Conservation (phyloP, 2,113 vertebrate genomes). For the Cranoglanis bouderius region DNA sequence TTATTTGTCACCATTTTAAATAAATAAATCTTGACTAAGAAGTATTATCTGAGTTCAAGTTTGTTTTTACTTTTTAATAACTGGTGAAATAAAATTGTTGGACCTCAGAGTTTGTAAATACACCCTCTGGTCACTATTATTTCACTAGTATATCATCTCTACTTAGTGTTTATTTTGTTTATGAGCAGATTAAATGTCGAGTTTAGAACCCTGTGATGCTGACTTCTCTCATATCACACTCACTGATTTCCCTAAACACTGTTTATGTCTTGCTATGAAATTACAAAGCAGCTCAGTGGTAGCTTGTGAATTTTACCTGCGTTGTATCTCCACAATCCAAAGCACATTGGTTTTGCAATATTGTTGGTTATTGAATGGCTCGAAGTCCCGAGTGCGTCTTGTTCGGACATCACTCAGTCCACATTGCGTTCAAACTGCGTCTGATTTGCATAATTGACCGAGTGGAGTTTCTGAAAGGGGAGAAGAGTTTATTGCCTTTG, state of each 20-base stretch:
- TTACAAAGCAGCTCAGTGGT: slow-evolving; percentile 5
- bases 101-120: neutral
- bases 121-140: neutral
- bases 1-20: neutral
- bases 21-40: neutral
- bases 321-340: neutral
- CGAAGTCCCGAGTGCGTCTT: neutral
- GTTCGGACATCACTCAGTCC: slow-evolving; percentile 4
- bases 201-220: neutral
- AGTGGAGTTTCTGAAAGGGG: neutral
- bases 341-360: neutral
- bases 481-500: neutral
- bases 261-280: slow-evolving; percentile 14
- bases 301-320: neutral
- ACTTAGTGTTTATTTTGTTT: neutral
- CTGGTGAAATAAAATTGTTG: neutral
- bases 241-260: slow-evolving; percentile 38
- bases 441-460: neutral
- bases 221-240: slow-evolving; percentile 30
- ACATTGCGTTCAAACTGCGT: neutral
- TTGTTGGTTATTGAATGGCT: neutral
- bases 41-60: neutral
- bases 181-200: slow-evolving; percentile 2
- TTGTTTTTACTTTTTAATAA: neutral
- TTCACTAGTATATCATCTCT: neutral